A percentile compares a stretch with the other conserved stretches of the same genome.
These are phyloP conservation scores for Australoheros facetus DNA, from an alignment of 2,797 vertebrate species.

Conservation along the genomic window DNA sequence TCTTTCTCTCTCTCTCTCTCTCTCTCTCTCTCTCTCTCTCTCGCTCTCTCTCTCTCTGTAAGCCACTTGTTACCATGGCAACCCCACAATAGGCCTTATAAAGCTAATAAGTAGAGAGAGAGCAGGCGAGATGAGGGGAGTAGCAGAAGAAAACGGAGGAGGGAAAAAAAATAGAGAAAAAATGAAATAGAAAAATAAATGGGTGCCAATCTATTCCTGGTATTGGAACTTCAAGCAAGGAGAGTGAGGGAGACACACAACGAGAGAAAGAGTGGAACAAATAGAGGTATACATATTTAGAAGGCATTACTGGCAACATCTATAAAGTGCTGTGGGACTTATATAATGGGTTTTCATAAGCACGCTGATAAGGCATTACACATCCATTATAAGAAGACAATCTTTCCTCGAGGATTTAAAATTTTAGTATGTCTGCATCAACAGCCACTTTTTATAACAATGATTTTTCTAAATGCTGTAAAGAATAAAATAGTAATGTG, in stretches of 20 bases:
- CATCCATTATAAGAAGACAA: background rate
- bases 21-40: conserved; percentile 38
- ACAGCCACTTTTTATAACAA: background rate
- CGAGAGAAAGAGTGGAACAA: background rate
- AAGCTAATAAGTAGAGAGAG: conserved; percentile 78
- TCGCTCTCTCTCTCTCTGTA: conserved; percentile 51
- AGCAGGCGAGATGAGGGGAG: conserved; percentile 50
- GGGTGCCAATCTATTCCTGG: conserved; percentile 66
- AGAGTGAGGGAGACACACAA: background rate
- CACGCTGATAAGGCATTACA: background rate
- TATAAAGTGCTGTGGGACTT: background rate
- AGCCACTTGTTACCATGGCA: conserved; percentile 84
- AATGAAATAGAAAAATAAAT: conserved; percentile 60
- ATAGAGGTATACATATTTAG: background rate
- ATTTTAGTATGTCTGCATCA: background rate
- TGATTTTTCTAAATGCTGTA: background rate
- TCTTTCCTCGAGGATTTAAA: background rate
- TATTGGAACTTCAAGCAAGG: conserved; percentile 30
- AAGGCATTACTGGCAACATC: background rate
- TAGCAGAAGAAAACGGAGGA: conserved; percentile 26
- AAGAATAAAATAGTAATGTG: background rate
- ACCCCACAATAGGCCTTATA: conserved; percentile 80
- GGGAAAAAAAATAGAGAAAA: conserved; percentile 18
- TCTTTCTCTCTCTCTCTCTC: conserved; percentile 29
- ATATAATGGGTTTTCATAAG: background rate